These are phyloP conservation scores for Marasmarcha lunaedactyla DNA, from an alignment of 2,888 invertebrate species.

Conservation along the genomic window DNA sequence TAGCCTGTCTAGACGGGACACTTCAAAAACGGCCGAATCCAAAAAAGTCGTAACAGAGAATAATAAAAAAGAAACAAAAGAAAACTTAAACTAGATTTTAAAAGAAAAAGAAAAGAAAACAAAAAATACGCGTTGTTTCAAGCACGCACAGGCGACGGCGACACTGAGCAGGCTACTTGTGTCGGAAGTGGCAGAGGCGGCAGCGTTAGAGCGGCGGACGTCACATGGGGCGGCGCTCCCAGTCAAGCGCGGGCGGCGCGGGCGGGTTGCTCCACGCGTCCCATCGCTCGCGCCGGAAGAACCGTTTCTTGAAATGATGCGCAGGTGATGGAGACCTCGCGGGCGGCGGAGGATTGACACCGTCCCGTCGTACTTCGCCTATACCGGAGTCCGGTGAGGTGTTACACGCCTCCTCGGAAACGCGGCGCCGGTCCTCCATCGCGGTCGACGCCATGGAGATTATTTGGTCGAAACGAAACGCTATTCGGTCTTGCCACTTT, in stretches of 20 bases:
- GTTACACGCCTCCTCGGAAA: slow-evolving; percentile 86
- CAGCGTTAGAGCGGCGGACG: slow-evolving; percentile 35
- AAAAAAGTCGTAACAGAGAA: too few relatives aligned
- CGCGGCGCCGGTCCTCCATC: slow-evolving; percentile 85
- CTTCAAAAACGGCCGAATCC: too few relatives aligned
- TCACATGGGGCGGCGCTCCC: slow-evolving; percentile 65
- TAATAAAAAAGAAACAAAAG: too few relatives aligned
- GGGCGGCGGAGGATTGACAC: slow-evolving; percentile 46
- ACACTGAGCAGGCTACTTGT: slow-evolving; percentile 9
- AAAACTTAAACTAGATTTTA: too few relatives aligned
- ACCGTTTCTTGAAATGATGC: slow-evolving; percentile 86
- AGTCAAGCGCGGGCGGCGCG: slow-evolving; percentile 50
- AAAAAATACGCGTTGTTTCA: too few relatives aligned
- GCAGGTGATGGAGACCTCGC: slow-evolving; percentile 45
- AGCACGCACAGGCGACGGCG: too few relatives aligned
- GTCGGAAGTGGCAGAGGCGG: slow-evolving; percentile 18
- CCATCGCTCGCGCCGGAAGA: slow-evolving; percentile 82
- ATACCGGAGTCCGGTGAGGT: slow-evolving; percentile 79
- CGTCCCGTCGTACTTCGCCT: slow-evolving; percentile 27
- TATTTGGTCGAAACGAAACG: slow-evolving; percentile 92
- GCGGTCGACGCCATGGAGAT: slow-evolving; percentile 95
- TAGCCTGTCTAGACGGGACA: too few relatives aligned
- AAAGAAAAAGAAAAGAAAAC: too few relatives aligned
- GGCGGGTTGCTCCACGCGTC: slow-evolving; percentile 56
- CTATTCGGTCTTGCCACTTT: slow-evolving; percentile 94